Base-by-base conservation (phyloP, 2,113 vertebrate species). In the Corythornis madagascariensis region DNA sequence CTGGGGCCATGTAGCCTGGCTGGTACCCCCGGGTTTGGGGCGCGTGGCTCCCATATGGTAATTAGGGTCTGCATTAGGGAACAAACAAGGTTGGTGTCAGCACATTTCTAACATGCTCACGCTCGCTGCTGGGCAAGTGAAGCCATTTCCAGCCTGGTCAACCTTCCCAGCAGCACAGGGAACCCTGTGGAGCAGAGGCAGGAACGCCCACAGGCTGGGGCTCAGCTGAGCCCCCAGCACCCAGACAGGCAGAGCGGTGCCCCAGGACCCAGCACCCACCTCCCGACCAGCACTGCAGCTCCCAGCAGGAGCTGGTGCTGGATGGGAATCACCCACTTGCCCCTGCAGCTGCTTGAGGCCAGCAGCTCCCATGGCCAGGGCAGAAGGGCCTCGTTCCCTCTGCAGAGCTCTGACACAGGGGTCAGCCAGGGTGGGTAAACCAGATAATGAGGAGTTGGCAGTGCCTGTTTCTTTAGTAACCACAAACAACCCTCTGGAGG, bases 281-380 rank as follows among this genome's bases (percentile, higher is more conserved):
- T 45, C 71, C 3, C 0, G 24, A 4, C 8, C 12, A 1, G 42
- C 60, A 19, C 53, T 15, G 3, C 40, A 11, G 69, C 43, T 33
- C 18, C 52, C 52, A 2, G 20, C 14, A 14, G 59, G 60, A 47
- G 26, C 13, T 7, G 5, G 28, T 7, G 7, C 59, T 11, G 50
- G 70, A 8, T 9, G 26, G 24, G 1, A 9, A 29, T 11, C 5
- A 0, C 45, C 72, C 8, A 3, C 16, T 18, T 6, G 29, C 2
- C 22, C 61, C 71, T 6, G 3, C 10, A 11, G 33, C 48, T 16
- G 67, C 63, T 19, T 3, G 15, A 25, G 53, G 63, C 29, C 10
- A 25, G 29, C 60, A 28, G 43, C 48, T 14, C n/a, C 80, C 7
- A 47, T 60, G 7, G 2, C 42, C 22, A 0, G 65, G 65, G 8